Conservation (phyloP, 1,140 invertebrate genomes). For the Melitaea cinxia region DNA sequence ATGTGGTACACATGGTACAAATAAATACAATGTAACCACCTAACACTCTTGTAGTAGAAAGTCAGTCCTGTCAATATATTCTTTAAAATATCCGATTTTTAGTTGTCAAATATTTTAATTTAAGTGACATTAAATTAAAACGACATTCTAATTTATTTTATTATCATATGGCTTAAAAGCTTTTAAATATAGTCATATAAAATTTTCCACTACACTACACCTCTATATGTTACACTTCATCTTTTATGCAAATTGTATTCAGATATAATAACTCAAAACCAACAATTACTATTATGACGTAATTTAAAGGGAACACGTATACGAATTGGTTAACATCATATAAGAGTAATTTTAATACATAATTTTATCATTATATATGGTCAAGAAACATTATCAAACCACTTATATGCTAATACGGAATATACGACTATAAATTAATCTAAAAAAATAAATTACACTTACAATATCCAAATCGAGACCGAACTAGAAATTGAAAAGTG, state of each 20-base stretch:
- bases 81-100: no score
- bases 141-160: no score
- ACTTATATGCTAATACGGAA: conserved; percentile 37
- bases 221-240: neutral
- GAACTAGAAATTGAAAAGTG: no score
- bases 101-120: no score
- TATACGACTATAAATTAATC: neutral
- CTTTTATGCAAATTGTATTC: neutral
- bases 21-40: no score
- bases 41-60: no score
- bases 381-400: conserved; percentile 27
- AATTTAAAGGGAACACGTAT: conserved; percentile 1
- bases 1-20: no score
- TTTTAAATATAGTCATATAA: neutral
- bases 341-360: neutral
- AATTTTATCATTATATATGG: conserved; percentile 3
- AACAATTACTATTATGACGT: conserved; percentile 5
- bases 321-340: neutral
- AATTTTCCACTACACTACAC: neutral
- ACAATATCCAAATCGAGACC: neutral
- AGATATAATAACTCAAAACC: neutral
- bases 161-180: no score
- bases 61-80: no score
- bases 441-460: no score
- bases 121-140: no score